Evolutionary conservation across 2,113 vertebrate species (phyloP).

Genomic region (Oostethus manadensis): DNA sequence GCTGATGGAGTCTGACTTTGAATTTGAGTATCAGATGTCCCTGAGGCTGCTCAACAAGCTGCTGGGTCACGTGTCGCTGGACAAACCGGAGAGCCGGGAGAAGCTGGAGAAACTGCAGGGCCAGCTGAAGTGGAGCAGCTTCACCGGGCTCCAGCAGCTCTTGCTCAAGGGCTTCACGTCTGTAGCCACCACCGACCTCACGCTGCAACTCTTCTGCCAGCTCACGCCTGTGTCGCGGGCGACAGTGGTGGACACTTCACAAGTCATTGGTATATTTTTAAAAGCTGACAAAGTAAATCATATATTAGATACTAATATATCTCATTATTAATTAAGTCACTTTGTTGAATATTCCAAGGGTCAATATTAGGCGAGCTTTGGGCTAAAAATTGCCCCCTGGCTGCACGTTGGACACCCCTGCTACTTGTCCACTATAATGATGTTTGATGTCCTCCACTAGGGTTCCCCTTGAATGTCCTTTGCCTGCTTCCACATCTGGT

Average conservation of each 20-base stretch:
- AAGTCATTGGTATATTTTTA: slow-evolving; percentile 81
- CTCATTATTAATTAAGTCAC: no score
- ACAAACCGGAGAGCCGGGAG: slow-evolving; percentile 89
- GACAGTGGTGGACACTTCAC: slow-evolving; percentile 91
- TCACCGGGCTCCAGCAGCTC: slow-evolving; percentile 90
- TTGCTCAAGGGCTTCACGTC: slow-evolving; percentile 97
- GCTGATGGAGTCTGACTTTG: slow-evolving; percentile 97
- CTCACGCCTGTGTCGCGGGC: slow-evolving; percentile 90
- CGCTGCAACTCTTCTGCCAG: slow-evolving; percentile 89
- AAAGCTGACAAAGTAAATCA: not conserved
- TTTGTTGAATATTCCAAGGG: no score
- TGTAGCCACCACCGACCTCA: slow-evolving; percentile 86
- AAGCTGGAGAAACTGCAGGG: slow-evolving; percentile 91
- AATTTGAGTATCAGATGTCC: slow-evolving; percentile 97
- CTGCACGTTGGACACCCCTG: no score
- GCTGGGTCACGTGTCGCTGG: slow-evolving; percentile 84
- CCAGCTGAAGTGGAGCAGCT: slow-evolving; percentile 90
- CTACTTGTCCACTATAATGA: not conserved
- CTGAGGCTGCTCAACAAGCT: slow-evolving; percentile 85
- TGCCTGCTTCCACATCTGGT: slow-evolving; percentile 95
- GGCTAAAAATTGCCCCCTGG: no score
- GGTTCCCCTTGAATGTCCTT: slow-evolving; percentile 93
- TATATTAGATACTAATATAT: no score
- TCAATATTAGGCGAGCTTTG: no score
- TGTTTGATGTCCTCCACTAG: slow-evolving; percentile 55